These are phyloP conservation scores for human (Homo sapiens) DNA, from an alignment of 2,113 vertebrate genomes.

Conservation along the genomic window GRCh38 chr4:86817001-86817500, in stretches of 20 bases:
- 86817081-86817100: not conserved
- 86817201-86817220: not conserved
- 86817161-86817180: not conserved
- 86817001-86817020: not conserved
- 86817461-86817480: not conserved
- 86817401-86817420: conserved; percentile 9
- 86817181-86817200: not conserved
- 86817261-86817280: not conserved
- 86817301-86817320: not conserved
- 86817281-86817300: not conserved
- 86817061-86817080: not conserved
- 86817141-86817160: not conserved
- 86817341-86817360: not conserved
- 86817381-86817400: not conserved
- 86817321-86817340: not conserved
- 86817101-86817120: not conserved
- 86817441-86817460: not conserved
- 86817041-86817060: not conserved
- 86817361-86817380: not conserved
- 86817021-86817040: not conserved
- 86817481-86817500: not conserved
- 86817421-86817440: not conserved
- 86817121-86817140: not conserved
- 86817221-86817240: fast-evolving
- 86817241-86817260: not conserved